Percentiles rank a stretch among this genome's conserved stretches.
Conservation (phyloP, 2,113 vertebrate genomes). For the Phyllostomus hastatus region DNA sequence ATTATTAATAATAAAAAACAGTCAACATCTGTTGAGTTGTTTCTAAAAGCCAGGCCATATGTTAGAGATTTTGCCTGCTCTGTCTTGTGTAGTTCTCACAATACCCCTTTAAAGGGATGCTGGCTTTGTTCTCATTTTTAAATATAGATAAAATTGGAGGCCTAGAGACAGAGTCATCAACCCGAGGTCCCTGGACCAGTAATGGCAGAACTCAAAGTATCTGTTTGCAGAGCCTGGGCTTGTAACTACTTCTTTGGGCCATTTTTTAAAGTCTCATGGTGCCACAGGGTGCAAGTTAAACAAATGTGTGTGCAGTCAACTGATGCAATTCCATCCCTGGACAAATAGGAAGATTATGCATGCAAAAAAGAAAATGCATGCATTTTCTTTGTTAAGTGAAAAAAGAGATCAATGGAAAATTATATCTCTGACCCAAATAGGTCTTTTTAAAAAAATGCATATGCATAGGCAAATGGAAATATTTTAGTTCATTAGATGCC, state of each 20-base stretch:
- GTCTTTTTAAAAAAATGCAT: background rate
- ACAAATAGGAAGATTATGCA: background rate
- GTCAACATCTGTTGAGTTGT: background rate
- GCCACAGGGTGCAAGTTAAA: background rate
- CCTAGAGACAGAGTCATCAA: background rate
- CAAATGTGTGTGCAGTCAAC: background rate
- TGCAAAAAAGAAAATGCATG: background rate
- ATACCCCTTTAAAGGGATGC: background rate
- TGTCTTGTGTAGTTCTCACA: background rate
- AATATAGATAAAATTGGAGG: background rate
- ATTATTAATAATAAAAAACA: constrained; percentile 36
- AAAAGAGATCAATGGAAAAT: background rate
- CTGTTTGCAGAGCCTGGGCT: background rate
- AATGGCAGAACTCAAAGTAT: background rate
- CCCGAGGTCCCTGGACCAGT: background rate
- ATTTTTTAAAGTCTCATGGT: background rate
- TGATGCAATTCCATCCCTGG: background rate
- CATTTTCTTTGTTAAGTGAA: background rate
- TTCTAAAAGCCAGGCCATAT: background rate
- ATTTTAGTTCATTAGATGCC: background rate
- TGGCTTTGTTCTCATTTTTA: background rate
- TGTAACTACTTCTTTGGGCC: background rate
- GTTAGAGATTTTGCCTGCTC: background rate
- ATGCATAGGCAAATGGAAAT: background rate
- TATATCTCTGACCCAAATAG: background rate